phyloP scores from a whole-genome alignment of 2,888 invertebrate genomes.

The Sarcophaga carnaria region DNA sequence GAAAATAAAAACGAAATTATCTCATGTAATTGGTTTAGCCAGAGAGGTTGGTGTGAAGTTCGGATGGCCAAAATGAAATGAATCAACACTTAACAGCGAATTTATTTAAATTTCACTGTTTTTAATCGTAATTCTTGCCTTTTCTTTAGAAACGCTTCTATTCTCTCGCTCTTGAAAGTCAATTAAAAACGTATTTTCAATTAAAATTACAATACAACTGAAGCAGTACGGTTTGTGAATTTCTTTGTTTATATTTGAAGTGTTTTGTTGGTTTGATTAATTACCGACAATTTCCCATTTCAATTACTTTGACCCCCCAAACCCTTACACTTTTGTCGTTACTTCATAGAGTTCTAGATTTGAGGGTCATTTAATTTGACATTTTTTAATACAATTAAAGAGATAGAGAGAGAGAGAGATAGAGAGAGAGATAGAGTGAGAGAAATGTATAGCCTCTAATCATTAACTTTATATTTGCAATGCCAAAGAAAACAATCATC shows the following conservation, averaged over 20 bases:
- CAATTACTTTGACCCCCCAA: neutral
- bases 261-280: slow-evolving; percentile 57
- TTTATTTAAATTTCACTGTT: slow-evolving; percentile 25
- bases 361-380: slow-evolving; percentile 43
- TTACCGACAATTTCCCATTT: slow-evolving; percentile 35
- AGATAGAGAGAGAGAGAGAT: neutral
- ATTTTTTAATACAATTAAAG: slow-evolving; percentile 3
- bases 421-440: no score
- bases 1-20: slow-evolving; percentile 21
- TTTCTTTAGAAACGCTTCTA: neutral
- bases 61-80: neutral
- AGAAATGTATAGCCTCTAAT: neutral
- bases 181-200: slow-evolving; percentile 36
- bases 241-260: slow-evolving; percentile 12
- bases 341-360: neutral
- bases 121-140: neutral
- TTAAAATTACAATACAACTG: neutral
- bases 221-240: neutral
- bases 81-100: neutral
- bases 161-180: slow-evolving; percentile 17
- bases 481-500: slow-evolving; percentile 28
- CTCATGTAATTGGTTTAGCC: slow-evolving; percentile 37
- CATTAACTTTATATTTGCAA: slow-evolving; percentile 35
- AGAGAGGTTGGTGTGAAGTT: neutral
- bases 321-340: neutral